These are phyloP conservation scores for Acanthis flammea DNA, from an alignment of 2,797 vertebrate genomes.

Conservation along the genomic window DNA sequence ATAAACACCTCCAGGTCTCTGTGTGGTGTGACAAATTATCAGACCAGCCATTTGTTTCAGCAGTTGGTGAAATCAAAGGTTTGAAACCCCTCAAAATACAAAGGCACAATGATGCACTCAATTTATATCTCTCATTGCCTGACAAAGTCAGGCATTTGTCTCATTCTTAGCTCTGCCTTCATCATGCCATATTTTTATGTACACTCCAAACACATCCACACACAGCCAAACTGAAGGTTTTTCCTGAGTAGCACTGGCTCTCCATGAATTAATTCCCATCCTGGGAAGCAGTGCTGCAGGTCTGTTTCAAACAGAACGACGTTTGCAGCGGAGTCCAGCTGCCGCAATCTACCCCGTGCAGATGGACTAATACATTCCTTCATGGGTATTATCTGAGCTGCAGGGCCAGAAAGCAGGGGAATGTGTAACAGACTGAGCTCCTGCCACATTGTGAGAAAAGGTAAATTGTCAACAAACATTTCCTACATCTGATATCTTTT, in stretches of 20 bases:
- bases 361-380: slow-evolving; percentile 19
- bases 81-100: not conserved
- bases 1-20: not conserved
- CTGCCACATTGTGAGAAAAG: slow-evolving; percentile 37
- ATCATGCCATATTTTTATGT: not conserved
- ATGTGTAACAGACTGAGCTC: not conserved
- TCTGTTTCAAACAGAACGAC: not conserved
- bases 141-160: not conserved
- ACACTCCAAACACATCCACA: not conserved
- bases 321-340: not conserved
- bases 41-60: not conserved
- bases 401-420: not conserved
- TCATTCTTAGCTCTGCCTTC: not conserved
- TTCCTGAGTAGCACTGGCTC: not conserved
- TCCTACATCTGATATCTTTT: slow-evolving; percentile 69
- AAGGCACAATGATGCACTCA: not conserved
- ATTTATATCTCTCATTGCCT: not conserved
- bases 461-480: slow-evolving; percentile 72
- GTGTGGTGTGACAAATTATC: not conserved
- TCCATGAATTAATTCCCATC: not conserved
- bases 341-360: slow-evolving; percentile 5
- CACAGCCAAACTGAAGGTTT: not conserved
- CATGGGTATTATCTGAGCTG: not conserved
- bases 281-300: not conserved
- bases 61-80: not conserved